Evolutionary conservation across 2,888 invertebrate species (phyloP).

Genomic region (Nomada flava): DNA sequence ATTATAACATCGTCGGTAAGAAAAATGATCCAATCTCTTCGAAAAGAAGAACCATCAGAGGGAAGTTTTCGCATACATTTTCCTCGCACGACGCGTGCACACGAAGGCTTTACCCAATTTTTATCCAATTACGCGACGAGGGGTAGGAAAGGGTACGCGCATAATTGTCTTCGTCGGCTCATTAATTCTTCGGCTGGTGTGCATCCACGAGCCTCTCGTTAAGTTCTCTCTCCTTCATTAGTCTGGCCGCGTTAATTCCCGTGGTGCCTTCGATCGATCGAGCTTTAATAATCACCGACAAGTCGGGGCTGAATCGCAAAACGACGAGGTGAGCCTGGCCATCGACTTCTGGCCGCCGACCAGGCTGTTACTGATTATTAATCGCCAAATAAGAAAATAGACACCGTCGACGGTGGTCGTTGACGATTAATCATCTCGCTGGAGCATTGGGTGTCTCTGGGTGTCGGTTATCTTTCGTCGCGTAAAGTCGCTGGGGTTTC

Average conservation of each 20-base stretch:
- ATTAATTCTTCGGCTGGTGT: slow-evolving; percentile 46
- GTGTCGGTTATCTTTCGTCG: background rate
- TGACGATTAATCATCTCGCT: slow-evolving; percentile 21
- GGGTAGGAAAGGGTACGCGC: background rate
- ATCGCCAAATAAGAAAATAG: slow-evolving; percentile 33
- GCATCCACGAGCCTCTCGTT: slow-evolving; percentile 47
- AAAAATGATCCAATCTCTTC: too few species aligned
- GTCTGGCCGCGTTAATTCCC: slow-evolving; percentile 44
- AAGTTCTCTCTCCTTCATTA: slow-evolving; percentile 43
- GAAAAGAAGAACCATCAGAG: too few species aligned
- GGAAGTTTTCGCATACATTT: slow-evolving; percentile 14
- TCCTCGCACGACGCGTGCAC: background rate
- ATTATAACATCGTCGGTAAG: background rate
- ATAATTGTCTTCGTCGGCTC: slow-evolving; percentile 45
- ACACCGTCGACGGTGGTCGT: slow-evolving; percentile 3
- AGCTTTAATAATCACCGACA: slow-evolving; percentile 15
- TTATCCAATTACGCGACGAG: slow-evolving; percentile 21
- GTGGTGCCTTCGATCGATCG: slow-evolving; percentile 13
- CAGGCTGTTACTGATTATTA: slow-evolving; percentile 17
- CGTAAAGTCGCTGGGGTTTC: background rate
- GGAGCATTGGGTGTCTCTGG: background rate
- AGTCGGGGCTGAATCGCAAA: background rate
- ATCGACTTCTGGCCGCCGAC: slow-evolving; percentile 3
- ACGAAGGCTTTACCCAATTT: slow-evolving; percentile 18
- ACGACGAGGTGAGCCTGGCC: background rate